Conservation (phyloP, 1,140 invertebrate species). For the Tetraneura akinire region DNA sequence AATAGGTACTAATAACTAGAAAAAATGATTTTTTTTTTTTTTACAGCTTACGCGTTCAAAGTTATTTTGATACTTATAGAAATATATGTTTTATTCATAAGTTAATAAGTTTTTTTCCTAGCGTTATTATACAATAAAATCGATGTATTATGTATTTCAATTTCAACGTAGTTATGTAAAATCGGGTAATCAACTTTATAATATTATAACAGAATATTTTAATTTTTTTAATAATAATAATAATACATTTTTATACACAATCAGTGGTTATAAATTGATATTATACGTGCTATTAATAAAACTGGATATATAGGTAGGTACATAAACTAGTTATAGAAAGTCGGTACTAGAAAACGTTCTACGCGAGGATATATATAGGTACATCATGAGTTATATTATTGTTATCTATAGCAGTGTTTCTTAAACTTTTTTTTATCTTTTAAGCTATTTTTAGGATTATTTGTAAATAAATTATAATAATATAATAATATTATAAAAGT, state of each 20-base stretch:
- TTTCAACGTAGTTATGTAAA: conserved; percentile 19
- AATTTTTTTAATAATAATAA: no score
- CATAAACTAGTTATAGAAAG: background rate
- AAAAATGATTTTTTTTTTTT: background rate
- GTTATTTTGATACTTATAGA: background rate
- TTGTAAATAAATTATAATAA: no score
- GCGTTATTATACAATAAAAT: background rate
- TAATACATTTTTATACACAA: background rate
- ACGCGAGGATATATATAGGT: no score
- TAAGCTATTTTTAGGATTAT: no score
- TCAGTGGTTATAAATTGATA: background rate
- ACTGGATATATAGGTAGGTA: no score
- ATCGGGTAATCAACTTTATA: conserved; percentile 15
- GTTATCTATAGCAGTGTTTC: no score
- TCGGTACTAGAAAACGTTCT: background rate
- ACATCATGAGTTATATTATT: no score
- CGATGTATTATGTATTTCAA: conserved; percentile 5
- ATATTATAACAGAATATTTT: background rate
- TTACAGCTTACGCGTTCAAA: background rate
- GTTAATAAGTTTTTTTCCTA: background rate
- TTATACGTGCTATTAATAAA: background rate
- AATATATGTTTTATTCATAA: background rate
- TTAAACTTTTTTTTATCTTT: background rate
- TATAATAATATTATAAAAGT: no score
- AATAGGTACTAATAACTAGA: no score